Conservation (phyloP, 2,888 invertebrate genomes). For the Nymphalis polychloros region DNA sequence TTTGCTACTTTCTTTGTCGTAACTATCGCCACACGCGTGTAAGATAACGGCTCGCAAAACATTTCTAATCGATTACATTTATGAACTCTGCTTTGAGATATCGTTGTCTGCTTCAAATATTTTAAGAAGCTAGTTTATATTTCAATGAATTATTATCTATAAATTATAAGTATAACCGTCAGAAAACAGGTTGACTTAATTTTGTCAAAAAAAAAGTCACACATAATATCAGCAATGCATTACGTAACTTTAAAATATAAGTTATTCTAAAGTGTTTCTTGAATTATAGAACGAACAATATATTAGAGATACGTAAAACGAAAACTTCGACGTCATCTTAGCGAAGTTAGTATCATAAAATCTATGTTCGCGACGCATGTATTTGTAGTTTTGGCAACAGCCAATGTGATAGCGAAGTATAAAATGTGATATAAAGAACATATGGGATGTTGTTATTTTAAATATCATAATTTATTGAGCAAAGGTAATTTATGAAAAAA, state of each 20-base stretch:
- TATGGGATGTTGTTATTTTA: conserved; percentile 15
- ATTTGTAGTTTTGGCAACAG: conserved; percentile 24
- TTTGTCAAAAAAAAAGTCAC: too few relatives aligned
- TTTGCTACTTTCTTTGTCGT: conserved; percentile 60
- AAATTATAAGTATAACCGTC: too few relatives aligned
- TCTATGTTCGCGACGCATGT: conserved; percentile 20
- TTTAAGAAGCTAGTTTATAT: too few relatives aligned
- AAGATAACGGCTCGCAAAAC: conserved; percentile 32
- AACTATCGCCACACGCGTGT: conserved; percentile 39
- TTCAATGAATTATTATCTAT: too few relatives aligned
- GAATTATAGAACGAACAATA: conserved; percentile 7
- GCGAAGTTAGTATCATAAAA: conserved; percentile 26
- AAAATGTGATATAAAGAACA: conserved; percentile 19
- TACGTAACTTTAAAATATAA: too few relatives aligned
- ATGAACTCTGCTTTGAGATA: conserved; percentile 18
- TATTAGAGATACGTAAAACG: conserved; percentile 9
- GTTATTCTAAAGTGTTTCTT: not conserved
- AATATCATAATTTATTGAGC: conserved; percentile 4
- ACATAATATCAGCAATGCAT: too few relatives aligned
- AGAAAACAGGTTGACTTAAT: too few relatives aligned
- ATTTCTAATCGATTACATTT: conserved; percentile 31
- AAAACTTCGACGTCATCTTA: conserved; percentile 17
- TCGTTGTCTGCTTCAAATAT: too few relatives aligned
- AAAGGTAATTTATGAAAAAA: not conserved
- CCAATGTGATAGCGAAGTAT: conserved; percentile 6